phyloP scores from a whole-genome alignment of 92 coral and sea anemone species.

The Parazoanthus swiftii region DNA sequence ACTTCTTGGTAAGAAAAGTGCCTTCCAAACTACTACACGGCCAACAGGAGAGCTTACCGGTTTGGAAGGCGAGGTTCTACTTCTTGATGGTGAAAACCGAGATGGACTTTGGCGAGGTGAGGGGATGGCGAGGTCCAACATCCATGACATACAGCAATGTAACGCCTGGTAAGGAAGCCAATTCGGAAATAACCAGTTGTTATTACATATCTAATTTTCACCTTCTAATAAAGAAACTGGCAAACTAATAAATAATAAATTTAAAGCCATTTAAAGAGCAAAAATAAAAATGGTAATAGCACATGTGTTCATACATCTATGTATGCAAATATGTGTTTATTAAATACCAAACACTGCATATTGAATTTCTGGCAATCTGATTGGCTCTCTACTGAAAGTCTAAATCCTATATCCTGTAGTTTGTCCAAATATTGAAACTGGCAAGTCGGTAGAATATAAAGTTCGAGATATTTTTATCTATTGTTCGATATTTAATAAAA shows the following conservation, averaged over 20 bases:
- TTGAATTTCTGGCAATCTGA: no score
- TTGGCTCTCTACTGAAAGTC: no score
- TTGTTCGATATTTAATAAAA: no score
- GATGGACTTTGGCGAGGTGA: slow-evolving; percentile 67
- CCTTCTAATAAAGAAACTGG: no score
- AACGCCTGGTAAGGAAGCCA: slow-evolving; percentile 67
- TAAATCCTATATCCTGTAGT: no score
- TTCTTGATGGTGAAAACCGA: slow-evolving; percentile 25
- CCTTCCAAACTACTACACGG: neutral
- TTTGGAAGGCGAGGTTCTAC: neutral
- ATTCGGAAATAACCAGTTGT: neutral
- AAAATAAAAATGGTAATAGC: neutral
- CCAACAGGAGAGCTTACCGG: neutral
- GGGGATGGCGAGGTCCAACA: slow-evolving; percentile 94
- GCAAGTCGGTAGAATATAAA: no score
- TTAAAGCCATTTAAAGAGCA: no score
- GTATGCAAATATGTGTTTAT: no score
- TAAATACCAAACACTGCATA: no score
- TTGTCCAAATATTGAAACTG: no score
- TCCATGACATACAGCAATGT: slow-evolving; percentile 96
- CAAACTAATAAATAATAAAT: no score
- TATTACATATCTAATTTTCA: neutral
- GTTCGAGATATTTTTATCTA: no score
- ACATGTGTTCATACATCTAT: neutral
- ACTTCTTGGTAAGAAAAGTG: neutral